A percentile compares a stretch with the other conserved stretches of the same genome.
Conservation (phyloP, 2,797 vertebrate genomes). For the Eremophila alpestris region DNA sequence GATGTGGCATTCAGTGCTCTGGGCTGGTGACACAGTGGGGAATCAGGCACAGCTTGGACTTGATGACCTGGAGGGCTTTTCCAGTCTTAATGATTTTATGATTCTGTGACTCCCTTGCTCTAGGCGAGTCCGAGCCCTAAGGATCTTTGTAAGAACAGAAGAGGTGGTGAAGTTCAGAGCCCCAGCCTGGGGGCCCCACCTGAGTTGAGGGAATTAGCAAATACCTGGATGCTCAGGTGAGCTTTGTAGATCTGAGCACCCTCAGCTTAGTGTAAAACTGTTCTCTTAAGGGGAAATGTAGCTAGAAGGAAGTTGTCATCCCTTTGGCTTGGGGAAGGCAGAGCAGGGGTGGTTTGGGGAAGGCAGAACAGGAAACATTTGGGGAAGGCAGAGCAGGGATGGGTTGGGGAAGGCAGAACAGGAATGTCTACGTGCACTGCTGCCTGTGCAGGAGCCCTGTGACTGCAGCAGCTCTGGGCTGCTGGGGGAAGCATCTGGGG, state of each 20-base stretch:
- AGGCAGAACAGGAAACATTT: neutral
- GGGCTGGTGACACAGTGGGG: accelerated
- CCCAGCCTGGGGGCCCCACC: neutral
- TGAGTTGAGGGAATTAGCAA: neutral
- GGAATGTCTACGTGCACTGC: neutral
- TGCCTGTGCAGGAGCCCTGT: neutral
- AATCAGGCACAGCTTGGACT: accelerated
- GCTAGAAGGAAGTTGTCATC: neutral
- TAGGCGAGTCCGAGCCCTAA: neutral
- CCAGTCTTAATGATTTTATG: neutral
- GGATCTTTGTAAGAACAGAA: neutral
- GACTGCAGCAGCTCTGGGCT: neutral
- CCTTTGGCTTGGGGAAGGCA: neutral
- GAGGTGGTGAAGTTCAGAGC: neutral
- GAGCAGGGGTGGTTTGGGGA: neutral
- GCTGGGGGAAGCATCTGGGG: neutral
- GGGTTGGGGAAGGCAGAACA: neutral
- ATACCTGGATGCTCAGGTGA: neutral
- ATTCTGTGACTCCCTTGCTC: neutral
- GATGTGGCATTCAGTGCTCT: accelerated
- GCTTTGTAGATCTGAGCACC: neutral
- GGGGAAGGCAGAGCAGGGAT: neutral
- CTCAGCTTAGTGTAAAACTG: neutral
- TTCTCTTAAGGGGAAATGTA: neutral
- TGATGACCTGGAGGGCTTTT: accelerated